phyloP scores from a whole-genome alignment of 2,113 vertebrate species.

The Tachysurus fulvidraco region DNA sequence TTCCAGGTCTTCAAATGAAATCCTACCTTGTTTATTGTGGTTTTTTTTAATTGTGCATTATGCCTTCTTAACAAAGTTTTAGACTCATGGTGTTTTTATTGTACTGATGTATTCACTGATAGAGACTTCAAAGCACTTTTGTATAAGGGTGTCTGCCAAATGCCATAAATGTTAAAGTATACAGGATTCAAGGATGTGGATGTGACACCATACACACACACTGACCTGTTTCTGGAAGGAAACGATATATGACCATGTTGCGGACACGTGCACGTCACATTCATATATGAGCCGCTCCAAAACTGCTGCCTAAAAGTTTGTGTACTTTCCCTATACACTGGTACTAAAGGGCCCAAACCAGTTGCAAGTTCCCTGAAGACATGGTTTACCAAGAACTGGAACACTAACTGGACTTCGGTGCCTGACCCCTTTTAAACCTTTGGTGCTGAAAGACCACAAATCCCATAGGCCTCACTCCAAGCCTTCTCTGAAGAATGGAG shows the following conservation, averaged over 20 bases:
- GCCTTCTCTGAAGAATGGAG: not conserved
- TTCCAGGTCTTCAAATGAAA: not conserved
- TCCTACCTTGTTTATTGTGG: too few species aligned
- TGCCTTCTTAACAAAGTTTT: too few species aligned
- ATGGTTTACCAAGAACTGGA: not conserved
- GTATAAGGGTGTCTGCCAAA: too few species aligned
- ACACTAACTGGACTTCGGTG: not conserved
- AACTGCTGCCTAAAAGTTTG: not conserved
- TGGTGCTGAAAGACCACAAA: not conserved
- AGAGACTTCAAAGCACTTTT: too few species aligned
- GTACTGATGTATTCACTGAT: too few species aligned
- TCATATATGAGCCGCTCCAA: not conserved
- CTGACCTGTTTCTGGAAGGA: too few species aligned
- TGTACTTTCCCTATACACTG: not conserved
- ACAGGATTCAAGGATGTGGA: not conserved
- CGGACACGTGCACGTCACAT: not conserved
- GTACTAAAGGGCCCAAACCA: not conserved
- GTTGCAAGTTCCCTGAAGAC: not conserved
- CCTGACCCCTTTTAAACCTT: not conserved
- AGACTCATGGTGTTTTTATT: too few species aligned
- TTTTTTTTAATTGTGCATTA: too few species aligned
- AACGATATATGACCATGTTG: not conserved
- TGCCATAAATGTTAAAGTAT: too few species aligned
- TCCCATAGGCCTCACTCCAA: not conserved
- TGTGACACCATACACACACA: not conserved